Conservation (phyloP, 2,888 invertebrate species). For the Cantharis flavilabris region DNA sequence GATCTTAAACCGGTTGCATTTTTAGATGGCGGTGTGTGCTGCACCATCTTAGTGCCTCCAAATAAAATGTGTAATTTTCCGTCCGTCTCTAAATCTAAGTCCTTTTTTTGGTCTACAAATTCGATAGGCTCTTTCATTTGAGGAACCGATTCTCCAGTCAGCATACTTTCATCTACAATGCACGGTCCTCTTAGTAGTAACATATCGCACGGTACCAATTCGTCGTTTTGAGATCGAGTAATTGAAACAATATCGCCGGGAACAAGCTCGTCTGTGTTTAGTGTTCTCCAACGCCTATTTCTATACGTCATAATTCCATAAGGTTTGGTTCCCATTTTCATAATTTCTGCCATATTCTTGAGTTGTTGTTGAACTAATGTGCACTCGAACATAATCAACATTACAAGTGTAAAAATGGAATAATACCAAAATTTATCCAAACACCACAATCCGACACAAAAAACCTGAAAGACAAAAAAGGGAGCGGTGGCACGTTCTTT, state of each 20-base stretch:
- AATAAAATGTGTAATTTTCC: slow-evolving; percentile 92
- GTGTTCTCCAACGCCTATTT: slow-evolving; percentile 85
- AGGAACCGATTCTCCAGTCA: slow-evolving; percentile 98
- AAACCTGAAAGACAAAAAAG: slow-evolving; percentile 99
- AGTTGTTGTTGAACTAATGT: slow-evolving; percentile 98
- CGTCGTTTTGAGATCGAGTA: slow-evolving; percentile 85
- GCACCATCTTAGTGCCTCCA: slow-evolving; percentile 98
- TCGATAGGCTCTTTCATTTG: slow-evolving; percentile 99
- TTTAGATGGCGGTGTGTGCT: slow-evolving; percentile 93
- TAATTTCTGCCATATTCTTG: slow-evolving; percentile 96
- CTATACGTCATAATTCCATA: slow-evolving; percentile 90
- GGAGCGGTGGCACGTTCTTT: slow-evolving; percentile 98
- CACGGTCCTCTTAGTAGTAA: slow-evolving; percentile 92
- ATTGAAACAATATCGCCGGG: slow-evolving; percentile 98
- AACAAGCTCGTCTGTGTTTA: slow-evolving; percentile 84
- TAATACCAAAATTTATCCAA: slow-evolving; percentile 99
- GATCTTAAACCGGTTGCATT: slow-evolving; percentile 74
- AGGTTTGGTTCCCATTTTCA: slow-evolving; percentile 99
- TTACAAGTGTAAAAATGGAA: slow-evolving; percentile 92
- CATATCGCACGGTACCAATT: slow-evolving; percentile 95
- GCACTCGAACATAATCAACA: slow-evolving; percentile 96
- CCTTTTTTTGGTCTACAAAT: slow-evolving; percentile 64
- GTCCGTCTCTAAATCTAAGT: slow-evolving; percentile 82
- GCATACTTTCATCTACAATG: slow-evolving; percentile 98
- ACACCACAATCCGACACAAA: slow-evolving; percentile 98